Conservation (phyloP, 92 coral and sea anemone species). For the Porites divaricata region DNA sequence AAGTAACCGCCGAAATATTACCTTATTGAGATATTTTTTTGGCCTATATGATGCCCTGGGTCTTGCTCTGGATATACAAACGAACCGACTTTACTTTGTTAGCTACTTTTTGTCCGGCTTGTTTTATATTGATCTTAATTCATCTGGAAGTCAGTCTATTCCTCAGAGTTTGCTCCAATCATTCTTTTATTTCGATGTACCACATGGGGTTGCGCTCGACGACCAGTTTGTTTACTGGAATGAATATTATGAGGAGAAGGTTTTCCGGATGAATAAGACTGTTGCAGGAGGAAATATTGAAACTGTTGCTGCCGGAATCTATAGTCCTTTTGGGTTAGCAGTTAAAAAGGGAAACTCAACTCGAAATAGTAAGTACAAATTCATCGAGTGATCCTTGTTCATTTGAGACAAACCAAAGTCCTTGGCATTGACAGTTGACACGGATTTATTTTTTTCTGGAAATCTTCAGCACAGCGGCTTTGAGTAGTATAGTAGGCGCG, state of each 20-base stretch:
- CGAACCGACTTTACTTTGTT: conserved; percentile 34
- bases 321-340: conserved; percentile 8
- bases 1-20: conserved; percentile 6
- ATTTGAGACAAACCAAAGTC: no score
- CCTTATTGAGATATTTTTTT: not conserved
- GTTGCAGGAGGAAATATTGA: not conserved
- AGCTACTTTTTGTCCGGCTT: not conserved
- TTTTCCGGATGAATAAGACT: conserved; percentile 17
- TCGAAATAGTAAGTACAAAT: conserved; percentile 17
- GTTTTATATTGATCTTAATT: conserved; percentile 23
- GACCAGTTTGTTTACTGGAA: conserved; percentile 41
- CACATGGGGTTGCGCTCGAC: conserved; percentile 31
- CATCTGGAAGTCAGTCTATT: not conserved
- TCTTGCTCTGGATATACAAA: conserved; percentile 6
- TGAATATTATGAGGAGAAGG: not conserved
- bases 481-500: no score
- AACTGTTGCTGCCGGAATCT: not conserved
- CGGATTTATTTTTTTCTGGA: no score
- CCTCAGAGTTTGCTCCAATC: not conserved
- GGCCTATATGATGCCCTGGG: not conserved
- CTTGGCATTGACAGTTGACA: no score
- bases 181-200: not conserved
- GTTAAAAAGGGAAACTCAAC: conserved; percentile 6
- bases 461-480: no score
- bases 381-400: no score